Evolutionary conservation across 2,113 vertebrate species (phyloP).

Genomic region (Calyptomena viridis): DNA sequence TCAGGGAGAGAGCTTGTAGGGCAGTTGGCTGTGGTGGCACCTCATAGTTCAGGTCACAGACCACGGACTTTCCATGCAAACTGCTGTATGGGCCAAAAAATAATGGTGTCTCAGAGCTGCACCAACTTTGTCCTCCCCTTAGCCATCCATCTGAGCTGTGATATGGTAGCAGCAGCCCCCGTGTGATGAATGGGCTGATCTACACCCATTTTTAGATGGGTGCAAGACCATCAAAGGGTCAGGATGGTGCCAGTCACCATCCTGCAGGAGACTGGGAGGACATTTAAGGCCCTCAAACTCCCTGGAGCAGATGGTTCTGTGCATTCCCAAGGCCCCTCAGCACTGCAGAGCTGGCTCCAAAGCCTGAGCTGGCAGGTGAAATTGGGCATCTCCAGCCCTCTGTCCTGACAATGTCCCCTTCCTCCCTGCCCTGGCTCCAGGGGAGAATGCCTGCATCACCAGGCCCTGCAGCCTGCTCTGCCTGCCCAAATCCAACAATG

Average conservation of each 20-base stretch:
- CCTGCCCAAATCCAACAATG: slow-evolving; percentile 84
- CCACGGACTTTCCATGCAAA: neutral
- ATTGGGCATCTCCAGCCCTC: accelerated
- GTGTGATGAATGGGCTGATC: accelerated
- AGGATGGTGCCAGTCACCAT: neutral
- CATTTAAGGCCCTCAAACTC: neutral
- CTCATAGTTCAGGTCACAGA: neutral
- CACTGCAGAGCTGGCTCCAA: neutral
- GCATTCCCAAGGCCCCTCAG: neutral
- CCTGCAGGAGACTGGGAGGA: neutral
- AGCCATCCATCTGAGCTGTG: accelerated
- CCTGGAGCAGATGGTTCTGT: neutral
- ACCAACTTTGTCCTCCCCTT: neutral
- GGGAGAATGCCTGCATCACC: slow-evolving; percentile 84
- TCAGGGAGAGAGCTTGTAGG: accelerated
- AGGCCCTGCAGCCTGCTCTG: slow-evolving; percentile 91
- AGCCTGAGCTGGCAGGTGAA: neutral
- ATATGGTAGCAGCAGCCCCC: neutral
- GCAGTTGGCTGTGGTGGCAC: accelerated
- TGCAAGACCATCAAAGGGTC: neutral
- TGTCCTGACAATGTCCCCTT: neutral
- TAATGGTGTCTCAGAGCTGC: neutral
- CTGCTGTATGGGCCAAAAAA: neutral
- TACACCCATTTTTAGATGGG: neutral
- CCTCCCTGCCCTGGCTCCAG: slow-evolving; percentile 57